Base-by-base conservation (phyloP, 2,797 vertebrate species). In the Strix occidentalis region DNA sequence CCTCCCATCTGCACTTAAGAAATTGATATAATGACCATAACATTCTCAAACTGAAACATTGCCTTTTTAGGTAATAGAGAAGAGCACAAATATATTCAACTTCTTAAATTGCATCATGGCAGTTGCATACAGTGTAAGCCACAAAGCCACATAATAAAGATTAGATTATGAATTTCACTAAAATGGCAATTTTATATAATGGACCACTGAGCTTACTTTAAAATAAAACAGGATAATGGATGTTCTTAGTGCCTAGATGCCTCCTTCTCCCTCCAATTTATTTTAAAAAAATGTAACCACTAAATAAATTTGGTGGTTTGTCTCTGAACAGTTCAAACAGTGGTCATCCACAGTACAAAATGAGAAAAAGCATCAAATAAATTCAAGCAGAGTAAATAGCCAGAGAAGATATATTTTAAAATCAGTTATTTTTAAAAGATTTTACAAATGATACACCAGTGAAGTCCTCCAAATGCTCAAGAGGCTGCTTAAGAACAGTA, bases 1-100 rank as follows among this genome's bases (percentile, higher is more conserved):
- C 89, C 71, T 97, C 93, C 90, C 70, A 96, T 41, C 16, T 96
- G 84, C 85, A 97, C 94, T 97, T 96, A 94, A 94, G 93, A 86
- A 96, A 95, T 89, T 91, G 90, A 96, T 86, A 93, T 95, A 97
- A 97, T 3, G 21, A 93, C 88, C 91, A 53, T 72, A 95, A 86
- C 83, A 81, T 95, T 95, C 96, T 96, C 80, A 94, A 79, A 95
- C 17, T 82, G 64, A 91, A 95, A 85, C 13, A 83, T 77, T 90
- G 83, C 89, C 88, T 94, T 97, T 96, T 95, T 91, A 97, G 91
- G 66, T 61, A 96, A 88, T 25, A 89, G 9, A 78, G 63, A 71
- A 76, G 57, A 93, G 33, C 87, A 80, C 21, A 91, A 95, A 94
- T 71, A 90, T 13, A 95, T 85, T 91, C 63, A 95, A 84, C 71